phyloP scores from a whole-genome alignment of 1,140 invertebrate genomes.

The Papilio dardanus region DNA sequence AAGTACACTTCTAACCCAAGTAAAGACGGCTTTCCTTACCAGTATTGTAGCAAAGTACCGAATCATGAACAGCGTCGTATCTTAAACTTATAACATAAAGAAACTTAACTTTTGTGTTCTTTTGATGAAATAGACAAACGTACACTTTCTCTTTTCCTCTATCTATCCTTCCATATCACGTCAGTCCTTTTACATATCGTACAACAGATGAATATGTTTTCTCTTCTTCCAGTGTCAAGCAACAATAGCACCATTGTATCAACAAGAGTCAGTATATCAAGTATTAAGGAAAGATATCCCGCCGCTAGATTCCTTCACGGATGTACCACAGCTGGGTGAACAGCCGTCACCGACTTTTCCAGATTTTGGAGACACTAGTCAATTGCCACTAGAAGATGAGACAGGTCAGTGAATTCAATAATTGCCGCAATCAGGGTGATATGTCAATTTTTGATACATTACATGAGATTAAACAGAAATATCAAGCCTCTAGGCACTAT shows the following conservation, averaged over 20 bases:
- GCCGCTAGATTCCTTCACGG: constrained; percentile 10
- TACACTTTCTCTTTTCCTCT: neutral
- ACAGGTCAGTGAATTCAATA: constrained; percentile 14
- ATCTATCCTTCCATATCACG: neutral
- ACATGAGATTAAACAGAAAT: too few species aligned
- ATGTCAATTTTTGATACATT: too few species aligned
- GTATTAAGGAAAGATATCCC: constrained; percentile 43
- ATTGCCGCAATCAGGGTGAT: neutral
- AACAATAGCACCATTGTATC: constrained; percentile 70
- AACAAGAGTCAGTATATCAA: constrained; percentile 55
- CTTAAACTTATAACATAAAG: too few species aligned
- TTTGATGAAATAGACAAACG: too few species aligned
- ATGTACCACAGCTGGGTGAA: constrained; percentile 4
- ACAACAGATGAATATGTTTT: neutral
- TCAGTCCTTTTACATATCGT: neutral
- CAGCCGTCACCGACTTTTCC: constrained; percentile 20
- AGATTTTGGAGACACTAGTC: constrained; percentile 21
- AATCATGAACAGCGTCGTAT: too few species aligned
- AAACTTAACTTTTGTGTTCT: neutral
- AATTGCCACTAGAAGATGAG: constrained; percentile 25
- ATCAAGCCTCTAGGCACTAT: too few species aligned
- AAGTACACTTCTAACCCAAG: too few species aligned
- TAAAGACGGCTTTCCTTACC: too few species aligned
- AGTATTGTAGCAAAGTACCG: too few species aligned
- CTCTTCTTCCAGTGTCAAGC: constrained; percentile 67